These are phyloP conservation scores for Mirza zaza DNA, from an alignment of 2,113 vertebrate species.

Conservation along the genomic window DNA sequence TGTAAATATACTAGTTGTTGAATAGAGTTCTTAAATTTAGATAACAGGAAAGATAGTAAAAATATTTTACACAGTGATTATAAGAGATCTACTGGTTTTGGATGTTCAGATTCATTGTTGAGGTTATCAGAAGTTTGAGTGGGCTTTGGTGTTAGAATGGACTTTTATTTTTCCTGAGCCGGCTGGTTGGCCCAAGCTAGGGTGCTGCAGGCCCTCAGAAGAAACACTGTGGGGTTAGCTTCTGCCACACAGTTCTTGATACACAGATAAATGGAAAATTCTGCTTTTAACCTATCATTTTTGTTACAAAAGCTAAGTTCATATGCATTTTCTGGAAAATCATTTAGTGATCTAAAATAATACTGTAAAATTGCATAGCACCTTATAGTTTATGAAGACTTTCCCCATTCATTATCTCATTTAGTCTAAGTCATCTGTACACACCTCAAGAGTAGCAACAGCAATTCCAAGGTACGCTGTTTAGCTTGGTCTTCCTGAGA, in stretches of 20 bases:
- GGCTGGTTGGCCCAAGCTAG: not conserved
- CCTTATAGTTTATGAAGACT: not conserved
- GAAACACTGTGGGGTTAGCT: not conserved
- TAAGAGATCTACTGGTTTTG: not conserved
- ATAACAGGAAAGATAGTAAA: not conserved
- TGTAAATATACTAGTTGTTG: not conserved
- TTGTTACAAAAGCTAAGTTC: not conserved
- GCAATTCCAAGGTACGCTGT: not conserved
- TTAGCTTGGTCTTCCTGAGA: not conserved
- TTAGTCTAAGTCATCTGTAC: not conserved
- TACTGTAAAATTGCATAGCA: not conserved
- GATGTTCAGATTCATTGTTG: not conserved
- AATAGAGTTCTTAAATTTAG: conserved; percentile 11
- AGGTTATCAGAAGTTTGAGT: conserved; percentile 19
- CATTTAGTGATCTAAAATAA: not conserved
- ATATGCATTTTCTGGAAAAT: conserved; percentile 3
- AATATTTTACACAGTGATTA: not conserved
- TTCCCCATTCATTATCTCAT: not conserved
- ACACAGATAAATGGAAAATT: not conserved
- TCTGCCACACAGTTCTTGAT: not conserved
- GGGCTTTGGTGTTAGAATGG: not conserved
- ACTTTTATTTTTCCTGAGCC: conserved; percentile 15
- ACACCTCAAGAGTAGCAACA: not conserved
- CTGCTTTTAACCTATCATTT: not conserved
- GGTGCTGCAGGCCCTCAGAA: not conserved